These are phyloP conservation scores for Chrysina gloriosa DNA, from an alignment of 2,888 invertebrate species.

Conservation along the genomic window DNA sequence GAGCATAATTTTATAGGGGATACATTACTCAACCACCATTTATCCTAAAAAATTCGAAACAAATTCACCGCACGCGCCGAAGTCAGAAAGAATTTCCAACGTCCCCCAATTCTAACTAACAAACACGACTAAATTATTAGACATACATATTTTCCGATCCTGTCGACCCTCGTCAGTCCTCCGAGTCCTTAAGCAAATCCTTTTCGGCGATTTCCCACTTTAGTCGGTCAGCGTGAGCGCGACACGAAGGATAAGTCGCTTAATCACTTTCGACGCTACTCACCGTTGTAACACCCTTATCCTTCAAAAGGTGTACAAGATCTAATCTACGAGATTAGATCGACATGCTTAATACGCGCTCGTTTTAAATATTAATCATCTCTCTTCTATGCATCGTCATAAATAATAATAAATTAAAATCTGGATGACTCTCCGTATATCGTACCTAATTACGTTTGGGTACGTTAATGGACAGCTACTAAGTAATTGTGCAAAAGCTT, in stretches of 20 bases:
- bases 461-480: too few relatives aligned
- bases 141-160: constrained; percentile 3
- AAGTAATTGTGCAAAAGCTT: too few relatives aligned
- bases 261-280: constrained; percentile 2
- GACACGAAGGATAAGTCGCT: neutral
- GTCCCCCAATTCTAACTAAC: constrained; percentile 3
- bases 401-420: too few relatives aligned
- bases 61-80: too few relatives aligned
- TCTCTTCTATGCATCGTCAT: too few relatives aligned
- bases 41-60: too few relatives aligned
- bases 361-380: too few relatives aligned
- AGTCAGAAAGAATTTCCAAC: neutral
- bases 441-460: too few relatives aligned
- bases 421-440: too few relatives aligned
- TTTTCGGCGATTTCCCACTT: neutral
- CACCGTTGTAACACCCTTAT: neutral
- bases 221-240: neutral
- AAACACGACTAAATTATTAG: constrained; percentile 23
- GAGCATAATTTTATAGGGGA: too few relatives aligned
- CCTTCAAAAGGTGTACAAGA: neutral
- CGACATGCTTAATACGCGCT: neutral
- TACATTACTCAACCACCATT: too few relatives aligned
- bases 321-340: neutral
- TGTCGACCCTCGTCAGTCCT: constrained; percentile 30
- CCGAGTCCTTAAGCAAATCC: constrained; percentile 15